These are phyloP conservation scores for Tipula confusa DNA, from an alignment of 2,888 invertebrate species.

Conservation along the genomic window DNA sequence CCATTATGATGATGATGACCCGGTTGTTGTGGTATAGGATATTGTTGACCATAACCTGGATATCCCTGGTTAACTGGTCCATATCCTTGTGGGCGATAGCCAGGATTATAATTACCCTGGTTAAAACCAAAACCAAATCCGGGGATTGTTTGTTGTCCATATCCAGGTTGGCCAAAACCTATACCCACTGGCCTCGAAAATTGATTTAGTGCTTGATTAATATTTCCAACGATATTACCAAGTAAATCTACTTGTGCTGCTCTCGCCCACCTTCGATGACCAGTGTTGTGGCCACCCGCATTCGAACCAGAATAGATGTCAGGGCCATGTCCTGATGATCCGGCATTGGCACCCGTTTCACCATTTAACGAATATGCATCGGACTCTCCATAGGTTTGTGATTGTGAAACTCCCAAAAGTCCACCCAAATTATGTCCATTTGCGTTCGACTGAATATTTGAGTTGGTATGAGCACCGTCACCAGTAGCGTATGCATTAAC, in stretches of 20 bases:
- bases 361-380: slow-evolving; percentile 41
- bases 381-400: slow-evolving; percentile 42
- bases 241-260: background rate
- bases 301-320: slow-evolving; percentile 39
- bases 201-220: background rate
- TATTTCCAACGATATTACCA: background rate
- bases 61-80: background rate
- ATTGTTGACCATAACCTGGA: background rate
- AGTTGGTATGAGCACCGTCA: slow-evolving; percentile 39
- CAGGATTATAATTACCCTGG: background rate
- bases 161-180: background rate
- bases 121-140: background rate
- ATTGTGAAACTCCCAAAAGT: slow-evolving; percentile 40
- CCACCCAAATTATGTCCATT: slow-evolving; percentile 36
- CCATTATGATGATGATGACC: background rate
- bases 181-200: background rate
- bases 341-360: slow-evolving; percentile 42
- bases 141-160: background rate
- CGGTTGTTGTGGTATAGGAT: background rate
- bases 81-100: background rate
- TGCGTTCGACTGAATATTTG: slow-evolving; percentile 39
- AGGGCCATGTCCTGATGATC: slow-evolving; percentile 36
- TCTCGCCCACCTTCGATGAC: background rate
- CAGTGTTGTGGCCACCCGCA: slow-evolving; percentile 32
- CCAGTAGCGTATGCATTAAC: slow-evolving; percentile 38